Percentiles rank a stretch among this genome's conserved stretches.
Conservation (phyloP, 2,888 invertebrate genomes). For the Drosophila greeni region DNA sequence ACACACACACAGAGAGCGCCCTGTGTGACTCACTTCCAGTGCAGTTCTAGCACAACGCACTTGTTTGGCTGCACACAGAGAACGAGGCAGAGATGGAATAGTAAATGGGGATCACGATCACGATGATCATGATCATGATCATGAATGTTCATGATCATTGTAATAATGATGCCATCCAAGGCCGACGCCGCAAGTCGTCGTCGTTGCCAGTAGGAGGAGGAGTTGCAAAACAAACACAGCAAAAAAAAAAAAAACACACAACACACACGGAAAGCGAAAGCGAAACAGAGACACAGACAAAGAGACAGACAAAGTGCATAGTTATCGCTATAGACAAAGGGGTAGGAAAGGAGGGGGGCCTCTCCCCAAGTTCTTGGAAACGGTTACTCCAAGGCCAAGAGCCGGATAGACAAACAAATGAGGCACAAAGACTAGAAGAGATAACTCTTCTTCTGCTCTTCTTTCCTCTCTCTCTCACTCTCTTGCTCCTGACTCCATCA, state of each 20-base stretch:
- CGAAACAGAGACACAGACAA: conserved; percentile 8
- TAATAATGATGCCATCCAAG: conserved; percentile 63
- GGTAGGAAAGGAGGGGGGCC: background rate
- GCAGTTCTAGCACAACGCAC: conserved; percentile 23
- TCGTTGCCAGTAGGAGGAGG: conserved; percentile 27
- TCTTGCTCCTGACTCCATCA: conserved; percentile 4
- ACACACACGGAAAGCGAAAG: conserved; percentile 22
- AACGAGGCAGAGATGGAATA: conserved; percentile 13
- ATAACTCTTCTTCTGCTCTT: conserved; percentile 4
- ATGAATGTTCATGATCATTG: conserved; percentile 22
- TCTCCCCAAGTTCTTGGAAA: conserved; percentile 69
- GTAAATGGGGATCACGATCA: conserved; percentile 36
- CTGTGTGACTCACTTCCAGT: conserved; percentile 13
- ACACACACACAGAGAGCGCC: background rate
- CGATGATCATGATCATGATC: conserved; percentile 33
- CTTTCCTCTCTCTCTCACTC: background rate
- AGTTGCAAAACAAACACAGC: conserved; percentile 39
- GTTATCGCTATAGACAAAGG: conserved; percentile 37
- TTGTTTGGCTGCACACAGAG: conserved; percentile 26
- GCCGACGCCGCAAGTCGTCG: conserved; percentile 43
- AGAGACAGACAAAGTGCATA: conserved; percentile 49
- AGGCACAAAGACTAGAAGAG: conserved; percentile 27
- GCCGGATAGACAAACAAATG: conserved; percentile 50
- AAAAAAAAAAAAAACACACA: conserved; percentile 4
- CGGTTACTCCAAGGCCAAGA: conserved; percentile 72